Evolutionary conservation across 1,140 invertebrate genomes (phyloP).

Genomic region (Cherax quadricarinatus): DNA sequence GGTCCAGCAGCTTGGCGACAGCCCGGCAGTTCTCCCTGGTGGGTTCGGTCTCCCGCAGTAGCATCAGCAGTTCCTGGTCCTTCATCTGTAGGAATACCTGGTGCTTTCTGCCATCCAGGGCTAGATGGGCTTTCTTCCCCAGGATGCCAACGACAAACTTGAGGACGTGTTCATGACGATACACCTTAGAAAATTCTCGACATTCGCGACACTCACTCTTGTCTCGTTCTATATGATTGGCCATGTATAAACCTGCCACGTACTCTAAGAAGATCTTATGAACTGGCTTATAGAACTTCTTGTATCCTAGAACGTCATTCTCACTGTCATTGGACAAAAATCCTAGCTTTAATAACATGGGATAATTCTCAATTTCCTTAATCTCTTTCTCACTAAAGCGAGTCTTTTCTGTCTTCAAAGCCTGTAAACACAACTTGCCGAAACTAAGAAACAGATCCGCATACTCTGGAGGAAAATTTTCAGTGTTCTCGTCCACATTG

Average conservation of each 20-base stretch:
- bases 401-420: constrained; percentile 67
- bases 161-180: constrained; percentile 63
- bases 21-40: constrained; percentile 61
- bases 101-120: constrained; percentile 44
- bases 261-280: constrained; percentile 73
- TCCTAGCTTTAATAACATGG: constrained; percentile 63
- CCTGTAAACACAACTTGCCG: constrained; percentile 73
- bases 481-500: constrained; percentile 56
- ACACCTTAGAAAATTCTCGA: constrained; percentile 51
- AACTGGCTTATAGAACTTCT: constrained; percentile 71
- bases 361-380: constrained; percentile 67
- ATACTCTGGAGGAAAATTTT: constrained; percentile 65
- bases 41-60: constrained; percentile 63
- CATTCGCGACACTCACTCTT: constrained; percentile 50
- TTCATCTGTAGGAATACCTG: constrained; percentile 57
- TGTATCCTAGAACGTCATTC: constrained; percentile 51
- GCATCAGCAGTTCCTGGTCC: constrained; percentile 59
- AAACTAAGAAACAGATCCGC: constrained; percentile 71
- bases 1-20: constrained; percentile 66
- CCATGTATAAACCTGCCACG: constrained; percentile 68
- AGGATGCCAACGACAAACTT: constrained; percentile 70
- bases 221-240: constrained; percentile 56
- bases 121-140: constrained; percentile 51
- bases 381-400: constrained; percentile 73
- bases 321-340: constrained; percentile 72